Evolutionary conservation across 2,797 vertebrate species (phyloP).

Genomic region (Bufotes viridis): DNA sequence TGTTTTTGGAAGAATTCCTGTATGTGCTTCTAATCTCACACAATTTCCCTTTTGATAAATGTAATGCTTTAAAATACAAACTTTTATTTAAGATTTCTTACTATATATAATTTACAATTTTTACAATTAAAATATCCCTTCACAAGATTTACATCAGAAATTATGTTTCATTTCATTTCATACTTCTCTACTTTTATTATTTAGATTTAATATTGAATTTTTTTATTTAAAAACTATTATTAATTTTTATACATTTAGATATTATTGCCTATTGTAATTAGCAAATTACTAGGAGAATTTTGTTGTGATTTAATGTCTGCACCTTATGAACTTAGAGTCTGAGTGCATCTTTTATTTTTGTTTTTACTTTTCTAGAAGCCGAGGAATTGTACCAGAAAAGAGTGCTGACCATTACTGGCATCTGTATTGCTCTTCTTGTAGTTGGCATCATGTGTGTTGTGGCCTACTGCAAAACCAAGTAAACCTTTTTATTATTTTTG

Average conservation of each 20-base stretch:
- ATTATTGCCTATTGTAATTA: conserved; percentile 37
- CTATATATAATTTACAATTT: background rate
- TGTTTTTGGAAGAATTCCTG: background rate
- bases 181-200: background rate
- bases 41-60: background rate
- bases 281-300: conserved; percentile 60
- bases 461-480: conserved; percentile 99
- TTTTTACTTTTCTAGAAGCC: conserved; percentile 90
- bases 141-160: conserved; percentile 45
- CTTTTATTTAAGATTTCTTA: background rate
- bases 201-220: background rate
- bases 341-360: conserved; percentile 64
- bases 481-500: conserved; percentile 74
- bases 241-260: conserved; percentile 10
- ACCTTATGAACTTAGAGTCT: conserved; percentile 34
- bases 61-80: background rate
- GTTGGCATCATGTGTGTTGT: conserved; percentile 99
- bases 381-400: conserved; percentile 99
- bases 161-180: conserved; percentile 34
- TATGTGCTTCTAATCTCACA: background rate
- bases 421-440: conserved; percentile 99
- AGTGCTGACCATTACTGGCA: conserved; percentile 97
- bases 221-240: background rate
- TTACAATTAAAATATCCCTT: conserved; percentile 30
- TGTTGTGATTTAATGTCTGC: background rate